Conservation (phyloP, 1,140 invertebrate species). For the Euura lappo region DNA sequence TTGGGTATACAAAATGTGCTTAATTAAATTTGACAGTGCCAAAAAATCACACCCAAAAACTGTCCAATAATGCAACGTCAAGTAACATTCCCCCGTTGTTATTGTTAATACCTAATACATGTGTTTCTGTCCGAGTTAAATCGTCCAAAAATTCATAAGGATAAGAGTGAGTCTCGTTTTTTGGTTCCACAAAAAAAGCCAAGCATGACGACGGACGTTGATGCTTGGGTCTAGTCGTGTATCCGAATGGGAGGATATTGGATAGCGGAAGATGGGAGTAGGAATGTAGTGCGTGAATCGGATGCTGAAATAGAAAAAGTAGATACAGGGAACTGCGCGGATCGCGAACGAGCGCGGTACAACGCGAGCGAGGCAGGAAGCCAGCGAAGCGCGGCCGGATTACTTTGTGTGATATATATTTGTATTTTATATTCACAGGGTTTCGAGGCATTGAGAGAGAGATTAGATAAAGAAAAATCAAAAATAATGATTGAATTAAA, state of each 20-base stretch:
- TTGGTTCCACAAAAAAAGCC: neutral
- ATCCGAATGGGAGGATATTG: neutral
- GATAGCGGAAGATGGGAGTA: neutral
- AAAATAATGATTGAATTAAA: conserved; percentile 14
- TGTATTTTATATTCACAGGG: conserved; percentile 12
- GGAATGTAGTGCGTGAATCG: neutral
- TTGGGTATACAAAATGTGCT: too few relatives aligned
- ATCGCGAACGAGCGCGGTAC: conserved; percentile 32
- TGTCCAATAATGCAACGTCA: neutral
- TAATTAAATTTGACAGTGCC: too few relatives aligned
- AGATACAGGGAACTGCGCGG: conserved; percentile 13
- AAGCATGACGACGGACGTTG: neutral
- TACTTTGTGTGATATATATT: neutral
- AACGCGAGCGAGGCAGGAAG: conserved; percentile 48
- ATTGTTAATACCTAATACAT: too few relatives aligned
- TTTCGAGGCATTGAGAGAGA: neutral
- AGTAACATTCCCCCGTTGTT: conserved; percentile 10
- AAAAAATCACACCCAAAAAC: conserved; percentile 9
- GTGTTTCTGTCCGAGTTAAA: too few relatives aligned
- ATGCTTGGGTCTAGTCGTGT: neutral
- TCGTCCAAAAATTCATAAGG: too few relatives aligned
- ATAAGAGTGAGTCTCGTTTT: too few relatives aligned
- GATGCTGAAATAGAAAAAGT: conserved; percentile 3
- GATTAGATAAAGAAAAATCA: conserved; percentile 8
- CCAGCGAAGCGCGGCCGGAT: conserved; percentile 40